Percentiles rank a stretch among this genome's conserved stretches.
phyloP scores from a whole-genome alignment of 2,888 invertebrate genomes.

The Tachina lurida region DNA sequence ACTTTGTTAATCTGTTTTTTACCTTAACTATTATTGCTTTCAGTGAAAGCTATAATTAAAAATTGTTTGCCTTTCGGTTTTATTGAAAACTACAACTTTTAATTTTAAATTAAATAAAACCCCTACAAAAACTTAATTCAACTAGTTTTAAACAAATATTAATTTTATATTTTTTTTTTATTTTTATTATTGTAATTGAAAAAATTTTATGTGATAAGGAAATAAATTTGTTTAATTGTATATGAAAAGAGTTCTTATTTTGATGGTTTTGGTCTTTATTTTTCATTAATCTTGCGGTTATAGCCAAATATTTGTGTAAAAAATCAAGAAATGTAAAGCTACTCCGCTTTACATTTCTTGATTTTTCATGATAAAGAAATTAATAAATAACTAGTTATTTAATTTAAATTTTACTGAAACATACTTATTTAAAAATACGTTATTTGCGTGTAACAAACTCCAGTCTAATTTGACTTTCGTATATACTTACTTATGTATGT shows the following conservation, averaged over 20 bases:
- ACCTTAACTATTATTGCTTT: slow-evolving; percentile 22
- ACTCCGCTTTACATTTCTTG: too few relatives aligned
- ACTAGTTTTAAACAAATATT: slow-evolving; percentile 57
- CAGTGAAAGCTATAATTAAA: slow-evolving; percentile 38
- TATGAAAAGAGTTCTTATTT: slow-evolving; percentile 34
- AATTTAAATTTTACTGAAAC: too few relatives aligned
- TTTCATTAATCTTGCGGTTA: background rate
- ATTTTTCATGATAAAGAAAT: too few relatives aligned
- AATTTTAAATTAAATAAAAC: slow-evolving; percentile 59
- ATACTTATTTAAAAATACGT: too few relatives aligned
- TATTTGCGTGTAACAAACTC: too few relatives aligned
- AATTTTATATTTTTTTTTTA: slow-evolving; percentile 57
- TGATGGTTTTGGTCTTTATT: slow-evolving; percentile 10
- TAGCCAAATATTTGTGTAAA: background rate
- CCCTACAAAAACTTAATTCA: slow-evolving; percentile 51
- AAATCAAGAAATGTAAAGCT: too few relatives aligned
- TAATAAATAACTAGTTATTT: too few relatives aligned
- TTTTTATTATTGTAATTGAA: slow-evolving; percentile 57
- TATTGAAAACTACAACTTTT: slow-evolving; percentile 57
- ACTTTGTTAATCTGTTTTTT: slow-evolving; percentile 40
- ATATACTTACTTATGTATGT: too few relatives aligned
- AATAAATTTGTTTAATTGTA: slow-evolving; percentile 68
- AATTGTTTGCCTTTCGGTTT: slow-evolving; percentile 64
- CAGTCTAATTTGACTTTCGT: too few relatives aligned
- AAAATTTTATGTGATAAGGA: slow-evolving; percentile 65